Percentiles rank a stretch among this genome's conserved stretches.
Evolutionary conservation across 35 echinoderm and acorn worm genomes (phyloP).

Genomic region (Ophioderma brevispina): DNA sequence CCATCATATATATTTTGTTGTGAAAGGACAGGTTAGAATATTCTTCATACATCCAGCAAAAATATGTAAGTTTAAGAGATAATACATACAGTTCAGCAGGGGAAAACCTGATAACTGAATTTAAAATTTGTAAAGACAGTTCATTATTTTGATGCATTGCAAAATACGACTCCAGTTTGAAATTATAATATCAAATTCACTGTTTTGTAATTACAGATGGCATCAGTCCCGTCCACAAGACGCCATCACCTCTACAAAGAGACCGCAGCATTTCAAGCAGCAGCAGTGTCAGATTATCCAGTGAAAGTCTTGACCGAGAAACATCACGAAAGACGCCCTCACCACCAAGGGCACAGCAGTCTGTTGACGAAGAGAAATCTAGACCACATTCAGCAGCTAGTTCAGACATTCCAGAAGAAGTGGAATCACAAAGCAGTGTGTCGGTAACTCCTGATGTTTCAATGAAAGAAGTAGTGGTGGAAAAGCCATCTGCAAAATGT

Average conservation of each 20-base stretch:
- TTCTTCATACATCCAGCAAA: too few relatives aligned
- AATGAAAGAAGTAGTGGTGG: neutral
- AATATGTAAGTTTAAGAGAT: too few relatives aligned
- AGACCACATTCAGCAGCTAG: neutral
- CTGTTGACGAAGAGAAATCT: conserved; percentile 10
- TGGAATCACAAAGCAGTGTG: neutral
- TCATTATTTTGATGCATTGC: neutral
- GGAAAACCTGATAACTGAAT: too few relatives aligned
- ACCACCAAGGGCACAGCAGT: conserved; percentile 5
- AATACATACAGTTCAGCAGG: too few relatives aligned
- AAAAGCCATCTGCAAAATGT: neutral
- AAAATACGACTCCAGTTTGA: neutral
- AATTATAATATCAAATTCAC: neutral
- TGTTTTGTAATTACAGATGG: too few relatives aligned
- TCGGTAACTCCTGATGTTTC: conserved; percentile 17
- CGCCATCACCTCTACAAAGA: conserved; percentile 19
- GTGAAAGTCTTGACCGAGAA: conserved; percentile 47
- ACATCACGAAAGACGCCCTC: conserved; percentile 41
- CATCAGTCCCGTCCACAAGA: conserved; percentile 31
- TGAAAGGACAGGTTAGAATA: too few relatives aligned
- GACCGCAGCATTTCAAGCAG: conserved; percentile 62
- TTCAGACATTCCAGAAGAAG: neutral
- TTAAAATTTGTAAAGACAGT: neutral
- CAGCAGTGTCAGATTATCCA: conserved; percentile 66
- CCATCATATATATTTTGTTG: too few relatives aligned